Conservation (phyloP, 2,113 vertebrate genomes). For the Passerina amoena region DNA sequence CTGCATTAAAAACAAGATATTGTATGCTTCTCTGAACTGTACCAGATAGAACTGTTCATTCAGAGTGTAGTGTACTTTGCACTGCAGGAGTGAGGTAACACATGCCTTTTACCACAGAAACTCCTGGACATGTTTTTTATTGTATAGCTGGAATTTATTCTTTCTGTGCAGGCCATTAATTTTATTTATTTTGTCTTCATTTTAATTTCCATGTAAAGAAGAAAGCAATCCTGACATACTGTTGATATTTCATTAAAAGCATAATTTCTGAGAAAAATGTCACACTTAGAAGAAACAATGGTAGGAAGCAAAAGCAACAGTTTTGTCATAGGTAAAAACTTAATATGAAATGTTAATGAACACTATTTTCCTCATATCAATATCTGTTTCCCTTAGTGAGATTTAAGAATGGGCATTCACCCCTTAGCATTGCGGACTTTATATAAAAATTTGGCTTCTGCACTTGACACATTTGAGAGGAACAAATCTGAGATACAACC, state of each 20-base stretch:
- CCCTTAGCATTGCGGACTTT: not conserved
- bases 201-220: not conserved
- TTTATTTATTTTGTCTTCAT: not conserved
- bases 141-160: not conserved
- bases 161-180: not conserved
- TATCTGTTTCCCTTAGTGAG: not conserved
- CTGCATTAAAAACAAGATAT: constrained; percentile 60
- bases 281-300: not conserved
- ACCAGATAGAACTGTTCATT: constrained; percentile 29
- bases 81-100: not conserved
- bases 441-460: not conserved
- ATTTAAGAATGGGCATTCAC: not conserved
- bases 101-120: not conserved
- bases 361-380: not conserved
- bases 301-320: not conserved
- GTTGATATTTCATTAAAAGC: not conserved
- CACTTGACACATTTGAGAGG: not conserved
- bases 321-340: not conserved
- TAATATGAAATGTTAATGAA: not conserved
- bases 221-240: not conserved
- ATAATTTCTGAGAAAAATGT: not conserved
- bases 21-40: not conserved
- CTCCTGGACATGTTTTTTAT: not conserved
- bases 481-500: not conserved
- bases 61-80: not conserved